Evolutionary conservation across 2,113 vertebrate genomes (phyloP).

Genomic region (Aspiorhynchus laticeps): DNA sequence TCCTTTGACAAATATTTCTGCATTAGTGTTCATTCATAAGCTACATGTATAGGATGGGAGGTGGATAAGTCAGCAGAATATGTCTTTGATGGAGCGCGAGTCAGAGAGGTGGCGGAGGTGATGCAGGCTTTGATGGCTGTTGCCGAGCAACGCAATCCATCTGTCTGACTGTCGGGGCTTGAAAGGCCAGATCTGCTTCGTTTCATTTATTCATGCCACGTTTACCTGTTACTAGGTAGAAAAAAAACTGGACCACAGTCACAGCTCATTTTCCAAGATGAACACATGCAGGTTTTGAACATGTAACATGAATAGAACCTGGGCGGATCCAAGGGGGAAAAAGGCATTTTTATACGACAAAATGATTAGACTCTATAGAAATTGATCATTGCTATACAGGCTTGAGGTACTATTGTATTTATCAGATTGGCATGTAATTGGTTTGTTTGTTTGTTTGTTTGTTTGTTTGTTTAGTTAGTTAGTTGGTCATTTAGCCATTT

Average conservation of each 20-base stretch:
- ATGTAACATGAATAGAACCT: background rate
- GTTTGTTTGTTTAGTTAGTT: background rate
- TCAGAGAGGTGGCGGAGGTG: slow-evolving; percentile 51
- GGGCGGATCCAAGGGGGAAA: background rate
- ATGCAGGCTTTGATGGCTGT: slow-evolving; percentile 52
- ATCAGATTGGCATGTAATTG: background rate
- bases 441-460: background rate
- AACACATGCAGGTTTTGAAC: slow-evolving; percentile 16
- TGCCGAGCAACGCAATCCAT: slow-evolving; percentile 55
- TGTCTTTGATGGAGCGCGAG: slow-evolving; percentile 45
- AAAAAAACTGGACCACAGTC: background rate
- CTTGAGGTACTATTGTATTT: background rate
- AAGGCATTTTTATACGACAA: background rate
- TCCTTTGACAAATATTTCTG: slow-evolving; percentile 15
- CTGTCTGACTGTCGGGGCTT: slow-evolving; percentile 31
- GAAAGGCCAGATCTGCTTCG: slow-evolving; percentile 34
- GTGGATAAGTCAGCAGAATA: slow-evolving; percentile 24
- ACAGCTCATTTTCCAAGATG: slow-evolving; percentile 2
- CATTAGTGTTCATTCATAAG: background rate
- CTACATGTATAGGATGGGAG: background rate
- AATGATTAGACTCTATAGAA: background rate
- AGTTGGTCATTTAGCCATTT: background rate
- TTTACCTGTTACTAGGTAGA: slow-evolving; percentile 23
- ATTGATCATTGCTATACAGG: background rate
- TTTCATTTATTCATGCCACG: slow-evolving; percentile 42